Conservation (phyloP, 2,797 vertebrate genomes). For the Sebastes nivosus region DNA sequence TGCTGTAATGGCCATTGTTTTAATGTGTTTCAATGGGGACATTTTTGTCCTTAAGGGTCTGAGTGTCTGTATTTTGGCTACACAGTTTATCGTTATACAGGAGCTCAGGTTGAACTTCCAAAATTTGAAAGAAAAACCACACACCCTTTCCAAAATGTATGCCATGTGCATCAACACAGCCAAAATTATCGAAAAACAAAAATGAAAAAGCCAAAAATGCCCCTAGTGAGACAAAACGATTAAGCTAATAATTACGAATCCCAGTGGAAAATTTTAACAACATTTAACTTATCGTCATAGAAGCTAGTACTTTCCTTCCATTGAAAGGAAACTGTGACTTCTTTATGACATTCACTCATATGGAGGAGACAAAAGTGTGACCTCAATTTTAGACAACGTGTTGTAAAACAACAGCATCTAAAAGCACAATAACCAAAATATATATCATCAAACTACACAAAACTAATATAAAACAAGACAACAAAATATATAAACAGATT, state of each 20-base stretch:
- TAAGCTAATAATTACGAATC: not conserved
- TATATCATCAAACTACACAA: not conserved
- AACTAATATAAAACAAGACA: not conserved
- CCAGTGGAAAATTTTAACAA: too few species aligned
- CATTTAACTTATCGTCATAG: not conserved
- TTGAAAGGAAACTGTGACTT: not conserved
- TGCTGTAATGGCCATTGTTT: not conserved
- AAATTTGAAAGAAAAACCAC: not conserved
- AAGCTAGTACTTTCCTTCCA: not conserved
- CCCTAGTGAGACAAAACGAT: not conserved
- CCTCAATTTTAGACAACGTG: not conserved
- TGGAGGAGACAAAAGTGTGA: not conserved
- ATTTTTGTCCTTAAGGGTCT: not conserved
- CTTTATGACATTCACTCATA: not conserved
- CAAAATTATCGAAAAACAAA: not conserved
- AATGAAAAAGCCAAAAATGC: not conserved
- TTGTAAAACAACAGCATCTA: not conserved
- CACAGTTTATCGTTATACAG: not conserved
- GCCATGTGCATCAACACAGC: not conserved
- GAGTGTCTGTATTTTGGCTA: not conserved
- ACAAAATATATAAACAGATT: slow-evolving; percentile 23
- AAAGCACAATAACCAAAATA: not conserved
- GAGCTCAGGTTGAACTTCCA: not conserved
- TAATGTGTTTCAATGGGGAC: not conserved
- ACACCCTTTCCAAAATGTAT: not conserved